Evolutionary conservation across 2,797 vertebrate species (phyloP), one percentile per base, ranked within the genome.

Genomic region (Xenopus petersii): DNA sequence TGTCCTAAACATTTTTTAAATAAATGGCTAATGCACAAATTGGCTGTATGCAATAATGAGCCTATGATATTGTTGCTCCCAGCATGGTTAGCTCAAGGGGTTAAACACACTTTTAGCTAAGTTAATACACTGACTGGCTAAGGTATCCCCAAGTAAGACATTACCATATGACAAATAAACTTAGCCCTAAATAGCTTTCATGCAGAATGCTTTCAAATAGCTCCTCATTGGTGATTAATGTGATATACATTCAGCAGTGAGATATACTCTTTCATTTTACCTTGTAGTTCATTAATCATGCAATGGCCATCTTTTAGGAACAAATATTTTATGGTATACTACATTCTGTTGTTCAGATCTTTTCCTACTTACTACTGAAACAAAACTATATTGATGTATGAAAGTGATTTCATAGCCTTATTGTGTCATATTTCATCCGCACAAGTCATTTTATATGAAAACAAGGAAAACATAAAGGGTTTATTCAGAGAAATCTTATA

Each of bases 211-310:
- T 15, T 63, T 63, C 12, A 49, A 21, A 67, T 49, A 11, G 9
- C 64, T 67, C 64, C 13, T 67, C 46, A 26, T 67, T 24, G 17
- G 24, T 65, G 63, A 65, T 65, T 49, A 67, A 67, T 67, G 64
- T 67, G 46, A 67, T 67, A 67, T 51, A 51, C 64, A 67, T 49
- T 51, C 64, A 49, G 46, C 42, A 17, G 13, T 48, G 36, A 65
- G 42, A 36, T 65, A 65, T 65, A 48, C 17, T 26, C 64, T n/a
- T 49, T 17, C 42, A 65, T 65, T 42, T 48, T 65, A 7, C 21
- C 24, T 67, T 67, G 47, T 67, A 49, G 46, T 67, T 51, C 64
- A 67, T 67, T 67, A 51, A 67, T 67, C 64, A 49, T 12, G 24
- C 46, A 67, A 6, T 21, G 64, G 64, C 49, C 46, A 47, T 51